Evolutionary conservation across 2,113 vertebrate genomes (phyloP).

Genomic region (Trichomycterus rosablanca): DNA sequence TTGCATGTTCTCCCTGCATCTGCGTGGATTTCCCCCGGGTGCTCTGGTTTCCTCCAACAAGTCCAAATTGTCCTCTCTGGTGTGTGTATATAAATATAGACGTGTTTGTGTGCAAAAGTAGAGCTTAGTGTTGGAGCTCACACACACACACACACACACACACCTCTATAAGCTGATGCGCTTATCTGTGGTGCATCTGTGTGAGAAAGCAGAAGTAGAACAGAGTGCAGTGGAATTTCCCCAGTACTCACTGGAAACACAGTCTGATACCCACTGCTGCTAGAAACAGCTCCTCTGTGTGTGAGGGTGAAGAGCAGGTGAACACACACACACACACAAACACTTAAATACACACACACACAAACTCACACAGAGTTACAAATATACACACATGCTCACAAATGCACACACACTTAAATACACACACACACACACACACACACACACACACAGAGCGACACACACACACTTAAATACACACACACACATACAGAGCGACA

Average conservation of each 20-base stretch:
- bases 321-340: background rate
- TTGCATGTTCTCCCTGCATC: too few relatives aligned
- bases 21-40: too few relatives aligned
- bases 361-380: too few relatives aligned
- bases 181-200: constrained; percentile 29
- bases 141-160: background rate
- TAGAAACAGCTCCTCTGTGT: constrained; percentile 31
- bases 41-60: too few relatives aligned
- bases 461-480: too few relatives aligned
- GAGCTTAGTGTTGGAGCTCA: background rate
- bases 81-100: too few relatives aligned
- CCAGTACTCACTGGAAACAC: constrained; percentile 45
- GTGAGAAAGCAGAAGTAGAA: constrained; percentile 72
- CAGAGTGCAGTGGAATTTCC: constrained; percentile 68
- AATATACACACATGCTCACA: too few relatives aligned
- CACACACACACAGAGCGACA: too few relatives aligned
- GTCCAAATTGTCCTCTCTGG: too few relatives aligned
- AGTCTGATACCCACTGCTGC: constrained; percentile 17
- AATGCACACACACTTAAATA: too few relatives aligned
- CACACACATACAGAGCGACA: too few relatives aligned
- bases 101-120: background rate
- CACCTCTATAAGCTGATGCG: constrained; percentile 38
- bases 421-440: too few relatives aligned
- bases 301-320: background rate
- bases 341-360: background rate